Conservation (phyloP, 2,888 invertebrate genomes). For the Bombylius discolor region DNA sequence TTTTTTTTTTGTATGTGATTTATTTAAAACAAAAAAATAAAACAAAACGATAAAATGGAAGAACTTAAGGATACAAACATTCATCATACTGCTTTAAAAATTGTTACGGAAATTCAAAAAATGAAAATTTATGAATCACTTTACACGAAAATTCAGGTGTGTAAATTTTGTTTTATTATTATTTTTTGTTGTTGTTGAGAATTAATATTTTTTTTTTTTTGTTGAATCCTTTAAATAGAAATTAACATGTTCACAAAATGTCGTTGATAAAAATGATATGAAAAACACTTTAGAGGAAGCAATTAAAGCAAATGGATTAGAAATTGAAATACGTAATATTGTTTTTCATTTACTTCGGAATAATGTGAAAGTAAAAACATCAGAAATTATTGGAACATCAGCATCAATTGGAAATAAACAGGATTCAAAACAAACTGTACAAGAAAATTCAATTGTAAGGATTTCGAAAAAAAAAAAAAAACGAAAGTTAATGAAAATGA, state of each 20-base stretch:
- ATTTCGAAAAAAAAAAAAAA: too few relatives aligned
- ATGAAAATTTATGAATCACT: conserved; percentile 63
- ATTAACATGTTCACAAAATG: conserved; percentile 61
- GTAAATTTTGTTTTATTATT: neutral
- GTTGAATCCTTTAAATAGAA: conserved; percentile 40
- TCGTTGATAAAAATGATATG: conserved; percentile 67
- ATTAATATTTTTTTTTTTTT: neutral
- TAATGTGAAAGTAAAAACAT: conserved; percentile 29
- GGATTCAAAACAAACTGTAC: neutral
- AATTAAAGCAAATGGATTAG: conserved; percentile 64
- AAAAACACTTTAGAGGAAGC: conserved; percentile 61
- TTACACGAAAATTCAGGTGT: conserved; percentile 67
- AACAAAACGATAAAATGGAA: conserved; percentile 26
- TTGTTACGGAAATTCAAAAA: conserved; percentile 66
- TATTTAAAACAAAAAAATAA: neutral
- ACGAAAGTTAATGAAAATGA: too few relatives aligned
- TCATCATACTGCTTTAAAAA: conserved; percentile 60
- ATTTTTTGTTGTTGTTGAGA: neutral
- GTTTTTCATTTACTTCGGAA: conserved; percentile 69
- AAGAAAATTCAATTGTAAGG: neutral
- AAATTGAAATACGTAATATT: conserved; percentile 70
- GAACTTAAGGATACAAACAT: conserved; percentile 40
- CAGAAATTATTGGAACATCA: conserved; percentile 20
- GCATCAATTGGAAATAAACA: conserved; percentile 18
- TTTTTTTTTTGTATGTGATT: too few relatives aligned